These are phyloP conservation scores for Tachycineta bicolor DNA, from an alignment of 2,113 vertebrate species.

Conservation along the genomic window DNA sequence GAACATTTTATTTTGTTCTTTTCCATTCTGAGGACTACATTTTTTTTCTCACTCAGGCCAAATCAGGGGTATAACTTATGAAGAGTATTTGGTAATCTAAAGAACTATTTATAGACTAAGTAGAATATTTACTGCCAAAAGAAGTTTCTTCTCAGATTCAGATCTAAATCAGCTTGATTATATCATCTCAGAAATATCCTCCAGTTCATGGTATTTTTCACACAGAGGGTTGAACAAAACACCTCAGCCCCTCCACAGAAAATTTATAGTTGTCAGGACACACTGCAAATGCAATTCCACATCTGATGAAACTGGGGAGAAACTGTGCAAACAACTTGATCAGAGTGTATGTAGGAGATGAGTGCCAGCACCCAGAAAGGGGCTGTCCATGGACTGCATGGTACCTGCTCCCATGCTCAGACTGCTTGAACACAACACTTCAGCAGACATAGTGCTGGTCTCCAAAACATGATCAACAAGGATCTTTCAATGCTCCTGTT, in stretches of 20 bases:
- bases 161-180: background rate
- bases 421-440: background rate
- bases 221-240: background rate
- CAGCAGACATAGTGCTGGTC: background rate
- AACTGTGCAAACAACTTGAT: background rate
- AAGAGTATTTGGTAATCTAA: background rate
- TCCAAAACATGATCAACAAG: background rate
- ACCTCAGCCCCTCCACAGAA: background rate
- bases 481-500: background rate
- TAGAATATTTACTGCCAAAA: background rate
- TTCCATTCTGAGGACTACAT: background rate
- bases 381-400: fast-evolving
- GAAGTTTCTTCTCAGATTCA: background rate
- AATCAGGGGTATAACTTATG: background rate
- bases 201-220: background rate
- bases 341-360: background rate
- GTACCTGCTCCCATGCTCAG: fast-evolving
- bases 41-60: background rate
- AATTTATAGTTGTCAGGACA: background rate
- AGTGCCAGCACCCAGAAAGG: background rate
- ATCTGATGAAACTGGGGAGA: background rate
- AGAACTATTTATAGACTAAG: background rate
- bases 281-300: background rate
- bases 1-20: background rate
- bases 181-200: background rate